These are phyloP conservation scores for Trissolcus basalis DNA, from an alignment of 1,140 invertebrate genomes.

Conservation along the genomic window DNA sequence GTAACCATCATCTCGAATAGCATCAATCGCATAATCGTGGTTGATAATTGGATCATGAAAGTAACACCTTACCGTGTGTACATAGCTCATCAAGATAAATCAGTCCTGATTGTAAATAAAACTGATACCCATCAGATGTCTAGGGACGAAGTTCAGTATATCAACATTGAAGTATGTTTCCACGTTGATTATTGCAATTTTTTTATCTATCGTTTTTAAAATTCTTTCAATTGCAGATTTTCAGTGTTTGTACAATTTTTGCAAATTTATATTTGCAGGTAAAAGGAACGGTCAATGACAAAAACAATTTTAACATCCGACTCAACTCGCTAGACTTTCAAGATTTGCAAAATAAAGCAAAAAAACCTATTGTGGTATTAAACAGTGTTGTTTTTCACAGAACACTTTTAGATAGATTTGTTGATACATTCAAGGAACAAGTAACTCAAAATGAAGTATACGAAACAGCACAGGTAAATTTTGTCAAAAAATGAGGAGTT, in stretches of 20 bases:
- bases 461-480: conserved; percentile 79
- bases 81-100: conserved; percentile 87
- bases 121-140: conserved; percentile 85
- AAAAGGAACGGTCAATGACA: conserved; percentile 78
- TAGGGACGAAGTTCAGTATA: conserved; percentile 83
- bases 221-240: too few relatives aligned
- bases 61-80: conserved; percentile 85
- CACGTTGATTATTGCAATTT: conserved; percentile 13
- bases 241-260: background rate
- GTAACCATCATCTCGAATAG: conserved; percentile 83
- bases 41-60: conserved; percentile 93
- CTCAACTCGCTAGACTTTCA: conserved; percentile 87
- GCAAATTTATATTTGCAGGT: conserved; percentile 71
- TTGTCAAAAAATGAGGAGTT: too few relatives aligned
- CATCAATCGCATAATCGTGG: conserved; percentile 84
- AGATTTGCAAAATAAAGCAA: conserved; percentile 86
- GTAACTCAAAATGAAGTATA: conserved; percentile 84
- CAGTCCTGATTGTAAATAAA: conserved; percentile 83
- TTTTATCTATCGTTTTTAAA: conserved; percentile 8
- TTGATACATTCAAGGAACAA: conserved; percentile 87
- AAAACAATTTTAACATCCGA: conserved; percentile 81
- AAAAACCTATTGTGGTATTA: conserved; percentile 83
- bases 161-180: conserved; percentile 88
- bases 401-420: conserved; percentile 87
- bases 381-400: conserved; percentile 87